Evolutionary conservation across 1,140 invertebrate genomes (phyloP).

Genomic region (Drosophila parvula): DNA sequence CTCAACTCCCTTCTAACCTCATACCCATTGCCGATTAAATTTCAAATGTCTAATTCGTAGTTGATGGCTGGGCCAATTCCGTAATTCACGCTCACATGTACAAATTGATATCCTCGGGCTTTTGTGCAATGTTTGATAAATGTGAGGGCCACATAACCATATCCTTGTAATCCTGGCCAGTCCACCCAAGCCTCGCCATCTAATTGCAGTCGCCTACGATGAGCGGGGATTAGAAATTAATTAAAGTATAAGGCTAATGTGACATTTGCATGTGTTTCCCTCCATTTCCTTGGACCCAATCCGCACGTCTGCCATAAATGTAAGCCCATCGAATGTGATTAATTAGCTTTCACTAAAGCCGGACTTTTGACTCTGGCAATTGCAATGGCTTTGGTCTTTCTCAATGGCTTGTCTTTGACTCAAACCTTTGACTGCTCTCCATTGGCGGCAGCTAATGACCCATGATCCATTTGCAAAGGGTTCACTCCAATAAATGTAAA

Average conservation of each 20-base stretch:
- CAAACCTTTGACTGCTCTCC: conserved; percentile 1
- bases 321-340: conserved; percentile 58
- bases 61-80: conserved; percentile 48
- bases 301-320: conserved; percentile 46
- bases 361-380: conserved; percentile 32
- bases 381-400: neutral
- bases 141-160: conserved; percentile 48
- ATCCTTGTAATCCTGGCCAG: conserved; percentile 62
- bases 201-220: conserved; percentile 68
- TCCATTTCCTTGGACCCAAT: neutral
- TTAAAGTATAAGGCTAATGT: conserved; percentile 68
- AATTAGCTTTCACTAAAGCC: conserved; percentile 45
- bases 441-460: conserved; percentile 16
- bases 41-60: conserved; percentile 63
- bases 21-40: conserved; percentile 65
- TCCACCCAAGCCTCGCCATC: conserved; percentile 37
- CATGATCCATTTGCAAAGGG: conserved; percentile 8
- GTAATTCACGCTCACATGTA: conserved; percentile 27
- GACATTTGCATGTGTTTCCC: conserved; percentile 60
- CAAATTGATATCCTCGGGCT: conserved; percentile 10
- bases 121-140: conserved; percentile 52
- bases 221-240: conserved; percentile 74
- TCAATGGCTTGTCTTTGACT: neutral
- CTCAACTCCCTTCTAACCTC: too few species aligned
- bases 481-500: conserved; percentile 1